Evolutionary conservation across 2,888 invertebrate species (phyloP).

Genomic region (Rotaria macrura): DNA sequence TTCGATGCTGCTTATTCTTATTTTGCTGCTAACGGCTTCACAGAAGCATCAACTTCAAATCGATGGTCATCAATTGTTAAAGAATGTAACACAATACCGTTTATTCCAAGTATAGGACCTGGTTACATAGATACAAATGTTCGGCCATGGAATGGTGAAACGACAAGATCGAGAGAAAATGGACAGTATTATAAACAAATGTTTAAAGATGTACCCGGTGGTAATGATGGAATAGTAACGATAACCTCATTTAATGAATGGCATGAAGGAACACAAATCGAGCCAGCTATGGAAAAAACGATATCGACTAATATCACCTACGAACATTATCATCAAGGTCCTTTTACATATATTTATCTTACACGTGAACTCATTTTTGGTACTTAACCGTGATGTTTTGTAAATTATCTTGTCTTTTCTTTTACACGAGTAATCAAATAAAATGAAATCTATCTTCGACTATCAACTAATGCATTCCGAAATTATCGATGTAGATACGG

Average conservation of each 20-base stretch:
- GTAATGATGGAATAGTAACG: constrained; percentile 56
- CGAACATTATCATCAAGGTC: background rate
- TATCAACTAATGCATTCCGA: no score
- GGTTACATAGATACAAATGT: constrained; percentile 53
- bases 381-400: background rate
- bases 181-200: constrained; percentile 60
- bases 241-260: constrained; percentile 66
- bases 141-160: constrained; percentile 57
- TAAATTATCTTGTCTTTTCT: no score
- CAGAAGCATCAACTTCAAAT: constrained; percentile 56
- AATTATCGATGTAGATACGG: no score
- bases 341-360: background rate
- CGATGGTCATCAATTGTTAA: constrained; percentile 40
- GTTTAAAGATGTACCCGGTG: constrained; percentile 57
- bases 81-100: constrained; percentile 43
- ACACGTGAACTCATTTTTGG: background rate
- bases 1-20: constrained; percentile 60
- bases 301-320: background rate
- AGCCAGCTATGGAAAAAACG: constrained; percentile 54
- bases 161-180: constrained; percentile 54
- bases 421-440: no score
- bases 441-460: no score
- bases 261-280: constrained; percentile 67
- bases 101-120: constrained; percentile 62
- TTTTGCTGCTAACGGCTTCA: constrained; percentile 59